These are phyloP conservation scores for Tapirus terrestris DNA, from an alignment of 2,113 vertebrate species.

Conservation along the genomic window DNA sequence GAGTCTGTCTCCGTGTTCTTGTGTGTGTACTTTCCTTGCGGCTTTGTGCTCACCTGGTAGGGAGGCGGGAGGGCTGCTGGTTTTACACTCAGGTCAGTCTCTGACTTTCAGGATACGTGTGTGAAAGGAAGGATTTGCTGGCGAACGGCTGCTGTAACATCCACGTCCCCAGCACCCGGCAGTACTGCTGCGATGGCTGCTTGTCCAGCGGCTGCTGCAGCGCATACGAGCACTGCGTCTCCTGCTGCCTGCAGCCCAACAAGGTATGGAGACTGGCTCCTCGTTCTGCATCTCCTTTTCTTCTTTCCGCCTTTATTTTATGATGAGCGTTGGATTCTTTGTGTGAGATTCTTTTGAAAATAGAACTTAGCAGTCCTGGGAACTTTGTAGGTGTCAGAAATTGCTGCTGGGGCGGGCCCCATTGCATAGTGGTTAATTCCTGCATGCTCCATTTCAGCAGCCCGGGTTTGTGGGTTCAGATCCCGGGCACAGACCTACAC, in stretches of 20 bases:
- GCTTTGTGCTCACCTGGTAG: neutral
- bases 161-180: constrained; percentile 87
- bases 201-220: constrained; percentile 94
- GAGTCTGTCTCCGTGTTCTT: neutral
- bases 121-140: constrained; percentile 95
- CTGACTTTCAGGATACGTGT: constrained; percentile 93
- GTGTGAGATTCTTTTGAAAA: neutral
- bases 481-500: too few relatives aligned
- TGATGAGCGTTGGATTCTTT: neutral
- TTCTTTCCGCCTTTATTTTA: neutral
- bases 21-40: accelerated
- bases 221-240: constrained; percentile 95
- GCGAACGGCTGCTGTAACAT: constrained; percentile 95
- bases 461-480: too few relatives aligned
- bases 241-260: constrained; percentile 97
- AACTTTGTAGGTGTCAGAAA: neutral
- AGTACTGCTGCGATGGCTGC: constrained; percentile 94
- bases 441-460: too few relatives aligned
- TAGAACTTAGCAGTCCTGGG: neutral
- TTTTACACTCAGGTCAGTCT: neutral
- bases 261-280: constrained; percentile 86
- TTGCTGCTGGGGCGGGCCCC: neutral
- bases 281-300: accelerated
- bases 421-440: too few relatives aligned
- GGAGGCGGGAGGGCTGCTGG: neutral